Base-by-base conservation (phyloP, 1,140 invertebrate species). In the Halictus rubicundus region DNA sequence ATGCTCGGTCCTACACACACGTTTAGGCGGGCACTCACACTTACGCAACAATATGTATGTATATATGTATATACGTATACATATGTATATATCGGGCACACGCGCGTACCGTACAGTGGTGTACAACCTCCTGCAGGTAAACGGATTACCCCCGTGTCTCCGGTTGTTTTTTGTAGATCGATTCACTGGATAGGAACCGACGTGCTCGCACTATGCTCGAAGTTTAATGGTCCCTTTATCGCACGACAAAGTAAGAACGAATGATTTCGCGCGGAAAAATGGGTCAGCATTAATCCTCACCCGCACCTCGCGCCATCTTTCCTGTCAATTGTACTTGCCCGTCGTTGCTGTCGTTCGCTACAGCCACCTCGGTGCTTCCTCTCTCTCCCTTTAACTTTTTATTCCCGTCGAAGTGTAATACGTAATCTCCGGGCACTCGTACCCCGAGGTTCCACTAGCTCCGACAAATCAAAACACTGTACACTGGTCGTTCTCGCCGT, bases 201-300 rank as follows among this genome's bases (percentile, higher is more conserved):
- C 27, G 14, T 52, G 19, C 49, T 54, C 9, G 57, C 75, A 27
- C 25, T 46, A 32, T 65, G 61, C 65, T 72, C 69, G n/a, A 82
- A 75, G 59, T 71, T 78, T 75, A 52, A 63, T 57, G 63, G 68
- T 77, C 37, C 46, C 60, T 79, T 65, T 21, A 78, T 80, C 70
- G 75, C 71, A 66, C 42, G 78, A 75, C 70, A 76, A 70, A 77
- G 25, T 27, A 52, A 80, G 68, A 79, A 61, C 69, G 60, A 83
- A 78, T 72, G 80, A 69, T 79, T 74, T 77, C 64, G 70, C 57
- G 81, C 78, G 80, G 82, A 81, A 85, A 90, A 90, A 90, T 90
- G 87, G 89, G 89, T 90, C 89, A 90, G 87, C 89, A 88, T 84
- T 75, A 81, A 87, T 90, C 87, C 83, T 90, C 88, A 87, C 88